Conservation (phyloP, 2,888 invertebrate genomes). For the Sphecodes monilicornis region DNA sequence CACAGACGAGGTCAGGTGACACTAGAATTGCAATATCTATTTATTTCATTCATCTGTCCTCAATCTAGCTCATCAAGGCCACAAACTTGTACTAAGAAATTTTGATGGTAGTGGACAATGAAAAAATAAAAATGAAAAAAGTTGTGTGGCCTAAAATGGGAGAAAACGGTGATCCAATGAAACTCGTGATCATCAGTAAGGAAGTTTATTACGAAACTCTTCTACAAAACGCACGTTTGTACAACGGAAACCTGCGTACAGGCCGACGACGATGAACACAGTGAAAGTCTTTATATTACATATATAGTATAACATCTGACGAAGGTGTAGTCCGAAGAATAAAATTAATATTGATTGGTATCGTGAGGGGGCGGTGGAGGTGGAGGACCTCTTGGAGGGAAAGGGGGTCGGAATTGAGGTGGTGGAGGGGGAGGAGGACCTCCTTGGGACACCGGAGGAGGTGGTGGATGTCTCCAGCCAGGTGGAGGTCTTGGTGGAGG, state of each 20-base stretch:
- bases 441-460: slow-evolving; percentile 85
- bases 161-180: neutral
- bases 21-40: too few relatives aligned
- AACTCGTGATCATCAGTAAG: neutral
- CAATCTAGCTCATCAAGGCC: too few relatives aligned
- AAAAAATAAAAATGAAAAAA: too few relatives aligned
- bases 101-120: too few relatives aligned
- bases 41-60: too few relatives aligned
- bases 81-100: too few relatives aligned
- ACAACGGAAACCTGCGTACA: neutral
- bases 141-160: too few relatives aligned
- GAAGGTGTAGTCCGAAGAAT: neutral
- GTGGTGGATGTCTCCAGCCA: slow-evolving; percentile 89
- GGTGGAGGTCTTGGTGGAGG: slow-evolving; percentile 86
- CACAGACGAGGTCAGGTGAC: neutral
- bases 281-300: neutral
- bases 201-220: slow-evolving; percentile 25
- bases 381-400: slow-evolving; percentile 90
- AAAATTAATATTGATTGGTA: slow-evolving; percentile 73
- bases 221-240: slow-evolving; percentile 31
- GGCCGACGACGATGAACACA: neutral
- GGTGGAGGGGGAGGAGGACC: slow-evolving; percentile 87
- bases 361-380: slow-evolving; percentile 88
- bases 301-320: too few relatives aligned
- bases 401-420: slow-evolving; percentile 86